These are phyloP conservation scores for Trachelus stipa DNA, from an alignment of 2,888 invertebrate genomes.

Conservation along the genomic window DNA sequence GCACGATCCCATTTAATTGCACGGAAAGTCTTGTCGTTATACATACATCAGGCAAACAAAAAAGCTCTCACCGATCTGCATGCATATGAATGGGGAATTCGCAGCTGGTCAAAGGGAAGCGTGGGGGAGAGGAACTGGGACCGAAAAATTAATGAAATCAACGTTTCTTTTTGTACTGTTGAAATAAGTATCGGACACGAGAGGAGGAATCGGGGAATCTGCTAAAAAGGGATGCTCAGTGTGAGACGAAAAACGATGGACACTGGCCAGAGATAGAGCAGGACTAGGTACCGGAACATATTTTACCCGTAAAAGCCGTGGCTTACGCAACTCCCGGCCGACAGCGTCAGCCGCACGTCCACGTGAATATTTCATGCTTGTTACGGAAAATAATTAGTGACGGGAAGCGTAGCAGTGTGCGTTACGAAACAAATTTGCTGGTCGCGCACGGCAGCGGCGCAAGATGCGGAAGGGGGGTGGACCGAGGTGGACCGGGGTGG, in stretches of 20 bases:
- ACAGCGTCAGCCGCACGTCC: conserved; percentile 10
- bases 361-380: conserved; percentile 49
- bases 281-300: background rate
- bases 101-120: background rate
- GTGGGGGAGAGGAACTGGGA: background rate
- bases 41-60: background rate
- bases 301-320: background rate
- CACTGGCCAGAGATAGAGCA: background rate
- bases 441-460: conserved; percentile 27
- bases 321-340: background rate
- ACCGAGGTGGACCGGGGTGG: conserved; percentile 1
- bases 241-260: background rate
- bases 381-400: conserved; percentile 60
- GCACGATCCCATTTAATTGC: background rate
- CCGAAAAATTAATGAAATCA: background rate
- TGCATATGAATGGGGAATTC: background rate
- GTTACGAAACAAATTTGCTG: conserved; percentile 49
- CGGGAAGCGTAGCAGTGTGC: conserved; percentile 31
- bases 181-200: too few relatives aligned
- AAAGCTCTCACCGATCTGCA: background rate
- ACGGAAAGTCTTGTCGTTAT: background rate
- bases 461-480: conserved; percentile 7
- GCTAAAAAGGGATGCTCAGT: too few relatives aligned
- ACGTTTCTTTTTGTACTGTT: background rate
- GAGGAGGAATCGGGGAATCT: too few relatives aligned